Percentiles rank a stretch among this genome's conserved stretches.
phyloP scores from a whole-genome alignment of 2,113 vertebrate species.

The Sapayoa aenigma region DNA sequence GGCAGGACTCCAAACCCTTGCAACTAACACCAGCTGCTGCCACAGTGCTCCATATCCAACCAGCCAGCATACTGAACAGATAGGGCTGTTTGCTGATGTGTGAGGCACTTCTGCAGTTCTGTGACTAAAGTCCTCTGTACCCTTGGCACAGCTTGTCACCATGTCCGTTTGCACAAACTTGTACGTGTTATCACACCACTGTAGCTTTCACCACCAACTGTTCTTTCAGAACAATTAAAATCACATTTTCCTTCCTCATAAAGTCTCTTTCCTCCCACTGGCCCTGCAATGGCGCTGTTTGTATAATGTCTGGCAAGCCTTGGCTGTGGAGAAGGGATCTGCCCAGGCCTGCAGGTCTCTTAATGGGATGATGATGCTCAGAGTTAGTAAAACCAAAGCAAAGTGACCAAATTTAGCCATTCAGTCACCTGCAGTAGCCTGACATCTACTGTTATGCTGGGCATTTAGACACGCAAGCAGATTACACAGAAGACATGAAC shows the following conservation, averaged over 20 bases:
- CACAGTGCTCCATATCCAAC: background rate
- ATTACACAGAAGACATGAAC: background rate
- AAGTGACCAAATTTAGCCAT: background rate
- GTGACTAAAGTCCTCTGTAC: background rate
- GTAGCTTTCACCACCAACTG: background rate
- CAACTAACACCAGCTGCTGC: background rate
- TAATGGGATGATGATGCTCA: background rate
- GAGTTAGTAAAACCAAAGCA: background rate
- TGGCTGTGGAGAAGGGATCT: background rate
- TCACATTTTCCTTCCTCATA: background rate
- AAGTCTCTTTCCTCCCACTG: background rate
- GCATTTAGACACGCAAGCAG: fast-evolving
- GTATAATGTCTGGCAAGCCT: background rate
- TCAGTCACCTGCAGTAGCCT: background rate
- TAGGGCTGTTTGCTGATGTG: background rate
- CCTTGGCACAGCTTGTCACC: background rate
- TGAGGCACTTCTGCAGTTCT: background rate
- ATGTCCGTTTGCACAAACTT: fast-evolving
- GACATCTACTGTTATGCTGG: background rate
- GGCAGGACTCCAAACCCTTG: background rate
- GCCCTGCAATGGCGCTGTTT: background rate
- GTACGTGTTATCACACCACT: fast-evolving
- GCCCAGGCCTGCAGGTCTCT: background rate
- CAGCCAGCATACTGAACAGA: background rate
- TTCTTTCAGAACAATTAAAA: background rate